Evolutionary conservation across 2,888 invertebrate species (phyloP).

Genomic region (Acholoe squamosa): DNA sequence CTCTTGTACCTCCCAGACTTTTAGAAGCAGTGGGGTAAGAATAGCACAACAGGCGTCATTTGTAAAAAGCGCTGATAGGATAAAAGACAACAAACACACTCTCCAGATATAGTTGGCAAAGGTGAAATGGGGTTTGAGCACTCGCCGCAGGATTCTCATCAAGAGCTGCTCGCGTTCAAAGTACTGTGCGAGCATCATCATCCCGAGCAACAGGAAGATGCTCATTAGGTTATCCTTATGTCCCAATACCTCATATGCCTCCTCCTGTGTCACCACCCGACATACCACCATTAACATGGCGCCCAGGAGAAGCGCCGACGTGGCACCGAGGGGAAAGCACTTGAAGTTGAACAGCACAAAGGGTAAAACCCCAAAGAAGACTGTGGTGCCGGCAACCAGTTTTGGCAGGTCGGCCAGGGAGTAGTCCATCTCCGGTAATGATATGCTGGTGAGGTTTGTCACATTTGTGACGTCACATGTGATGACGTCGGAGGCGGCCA

Average conservation of each 20-base stretch:
- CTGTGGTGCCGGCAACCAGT: conserved; percentile 67
- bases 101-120: conserved; percentile 70
- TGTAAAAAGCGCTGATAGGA: conserved; percentile 71
- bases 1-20: conserved; percentile 71
- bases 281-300: conserved; percentile 71
- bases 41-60: conserved; percentile 71
- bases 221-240: conserved; percentile 67
- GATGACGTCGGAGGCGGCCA: background rate
- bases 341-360: conserved; percentile 70
- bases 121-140: conserved; percentile 66
- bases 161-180: conserved; percentile 71
- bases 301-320: conserved; percentile 69
- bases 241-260: conserved; percentile 70
- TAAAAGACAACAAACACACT: conserved; percentile 67
- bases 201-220: conserved; percentile 71
- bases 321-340: conserved; percentile 70
- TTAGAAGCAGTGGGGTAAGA: conserved; percentile 71
- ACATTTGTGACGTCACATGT: background rate
- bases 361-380: conserved; percentile 70
- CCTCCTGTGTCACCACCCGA: conserved; percentile 68
- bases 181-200: conserved; percentile 71
- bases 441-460: background rate
- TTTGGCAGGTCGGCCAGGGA: conserved; percentile 66
- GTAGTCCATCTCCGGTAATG: conserved; percentile 49
- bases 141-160: conserved; percentile 64